Evolutionary conservation across 2,113 vertebrate genomes (phyloP), one percentile per base, ranked within the genome.

Genomic region (Gorilla gorilla): DNA sequence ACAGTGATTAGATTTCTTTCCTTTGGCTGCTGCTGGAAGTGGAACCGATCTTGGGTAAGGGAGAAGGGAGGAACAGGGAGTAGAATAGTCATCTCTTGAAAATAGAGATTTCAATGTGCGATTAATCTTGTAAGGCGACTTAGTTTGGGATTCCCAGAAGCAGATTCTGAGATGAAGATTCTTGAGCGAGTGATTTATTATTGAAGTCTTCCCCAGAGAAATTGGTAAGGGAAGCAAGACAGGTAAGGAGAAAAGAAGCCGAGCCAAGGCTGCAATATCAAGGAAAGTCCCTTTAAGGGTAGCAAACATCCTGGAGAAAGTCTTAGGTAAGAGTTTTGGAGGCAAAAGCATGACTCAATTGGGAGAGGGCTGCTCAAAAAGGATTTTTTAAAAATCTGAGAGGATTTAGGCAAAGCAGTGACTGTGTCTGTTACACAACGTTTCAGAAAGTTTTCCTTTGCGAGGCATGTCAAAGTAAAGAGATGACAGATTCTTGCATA

Each of bases 181-280:
- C 64, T 73, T 80, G 68, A 93, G 40, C 40, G 81, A 95, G 50
- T 90, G 76, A 84, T 80, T 92, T 96, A 80, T 93, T 88, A 73
- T 48, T 70, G 48, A 96, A 55, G 61, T n/a, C 3, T 68, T 95
- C 64, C 50, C 59, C 76, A 52, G 78, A 93, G 84, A 81, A 90
- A 86, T 6, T 66, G 43, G 40, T 40, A 78, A 79, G 52, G 32
- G 45, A 93, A 91, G 20, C 7, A 81, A 80, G 35, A 92, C 32
- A 7, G 7, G 30, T 43, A 75, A 93, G 3, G 17, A 72, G 66
- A 35, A 79, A 57, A 89, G n/a, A 76, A 89, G 16, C 30, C 83
- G 88, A 90, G 59, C 20, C 20, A 43, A 87, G 52, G 43, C 23
- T 84, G 38, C 59, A 90, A 16, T 88, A 68, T 14, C 4, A 45